phyloP scores from a whole-genome alignment of 2,797 vertebrate species.

The Hapalemur alaotrensis region DNA sequence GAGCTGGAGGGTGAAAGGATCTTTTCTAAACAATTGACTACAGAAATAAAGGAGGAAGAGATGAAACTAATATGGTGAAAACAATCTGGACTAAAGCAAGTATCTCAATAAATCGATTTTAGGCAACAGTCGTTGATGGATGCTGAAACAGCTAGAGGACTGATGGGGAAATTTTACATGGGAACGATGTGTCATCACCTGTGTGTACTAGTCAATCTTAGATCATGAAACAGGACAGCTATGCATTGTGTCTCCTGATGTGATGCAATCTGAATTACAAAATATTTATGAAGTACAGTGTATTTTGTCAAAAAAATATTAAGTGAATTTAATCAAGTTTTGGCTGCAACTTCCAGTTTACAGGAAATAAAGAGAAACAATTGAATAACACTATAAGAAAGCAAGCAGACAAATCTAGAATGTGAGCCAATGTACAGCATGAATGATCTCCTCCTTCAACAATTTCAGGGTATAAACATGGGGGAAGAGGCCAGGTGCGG shows the following conservation, averaged over 20 bases:
- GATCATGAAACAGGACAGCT: not conserved
- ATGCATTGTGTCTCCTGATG: not conserved
- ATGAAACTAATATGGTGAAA: slow-evolving; percentile 32
- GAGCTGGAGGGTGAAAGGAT: not conserved
- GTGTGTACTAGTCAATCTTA: not conserved
- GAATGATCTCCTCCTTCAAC: not conserved
- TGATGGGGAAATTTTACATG: not conserved
- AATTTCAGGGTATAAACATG: not conserved
- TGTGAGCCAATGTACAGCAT: slow-evolving; percentile 8
- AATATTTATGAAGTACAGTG: slow-evolving; percentile 14
- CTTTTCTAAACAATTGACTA: not conserved
- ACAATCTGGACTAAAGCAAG: not conserved
- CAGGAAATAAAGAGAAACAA: not conserved
- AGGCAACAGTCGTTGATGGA: not conserved
- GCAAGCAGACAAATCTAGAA: not conserved
- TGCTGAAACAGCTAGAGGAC: not conserved
- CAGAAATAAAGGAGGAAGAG: not conserved
- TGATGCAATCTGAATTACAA: slow-evolving; percentile 6
- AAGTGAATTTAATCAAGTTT: slow-evolving; percentile 16
- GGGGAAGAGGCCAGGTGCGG: not conserved
- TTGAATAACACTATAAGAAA: not conserved
- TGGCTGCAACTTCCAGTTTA: slow-evolving; percentile 4
- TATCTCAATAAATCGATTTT: not conserved
- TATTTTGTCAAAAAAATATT: slow-evolving; percentile 22
- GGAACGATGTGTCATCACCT: not conserved